phyloP scores from a whole-genome alignment of 2,797 vertebrate species.

The Halcyon badia region DNA sequence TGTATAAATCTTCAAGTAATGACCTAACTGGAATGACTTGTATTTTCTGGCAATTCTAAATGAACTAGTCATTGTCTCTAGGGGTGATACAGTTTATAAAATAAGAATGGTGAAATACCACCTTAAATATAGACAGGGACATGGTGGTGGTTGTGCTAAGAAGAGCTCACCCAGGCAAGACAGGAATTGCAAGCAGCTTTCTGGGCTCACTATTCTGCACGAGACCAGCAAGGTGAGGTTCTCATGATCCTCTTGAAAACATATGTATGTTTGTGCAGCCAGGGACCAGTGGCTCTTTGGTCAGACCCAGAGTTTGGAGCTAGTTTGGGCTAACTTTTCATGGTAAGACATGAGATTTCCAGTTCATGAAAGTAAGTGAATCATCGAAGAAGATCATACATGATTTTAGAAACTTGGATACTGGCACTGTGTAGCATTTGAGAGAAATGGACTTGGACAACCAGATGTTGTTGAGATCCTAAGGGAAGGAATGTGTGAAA shows the following conservation, averaged over 20 bases:
- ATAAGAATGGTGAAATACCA: background rate
- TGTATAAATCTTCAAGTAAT: constrained; percentile 18
- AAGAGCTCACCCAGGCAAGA: background rate
- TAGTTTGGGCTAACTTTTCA: background rate
- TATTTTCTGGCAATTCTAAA: background rate
- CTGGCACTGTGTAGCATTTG: background rate
- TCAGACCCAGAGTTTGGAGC: background rate
- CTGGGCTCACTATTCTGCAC: rapidly evolving
- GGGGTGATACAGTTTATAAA: background rate
- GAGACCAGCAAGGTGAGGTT: background rate
- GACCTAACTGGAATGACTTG: background rate
- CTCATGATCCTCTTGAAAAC: background rate
- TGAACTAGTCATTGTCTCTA: background rate
- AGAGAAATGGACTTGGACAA: background rate
- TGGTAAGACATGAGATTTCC: background rate
- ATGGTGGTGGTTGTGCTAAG: background rate
- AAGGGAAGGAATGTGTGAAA: background rate
- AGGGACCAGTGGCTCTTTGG: background rate
- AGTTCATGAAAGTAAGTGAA: background rate
- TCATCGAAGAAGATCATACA: rapidly evolving
- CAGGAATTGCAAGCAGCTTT: background rate
- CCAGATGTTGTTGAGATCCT: background rate
- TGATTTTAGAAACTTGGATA: background rate
- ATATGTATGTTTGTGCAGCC: background rate
- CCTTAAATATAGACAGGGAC: background rate